phyloP scores from a whole-genome alignment of 2,113 vertebrate genomes.

The Gavia stellata region DNA sequence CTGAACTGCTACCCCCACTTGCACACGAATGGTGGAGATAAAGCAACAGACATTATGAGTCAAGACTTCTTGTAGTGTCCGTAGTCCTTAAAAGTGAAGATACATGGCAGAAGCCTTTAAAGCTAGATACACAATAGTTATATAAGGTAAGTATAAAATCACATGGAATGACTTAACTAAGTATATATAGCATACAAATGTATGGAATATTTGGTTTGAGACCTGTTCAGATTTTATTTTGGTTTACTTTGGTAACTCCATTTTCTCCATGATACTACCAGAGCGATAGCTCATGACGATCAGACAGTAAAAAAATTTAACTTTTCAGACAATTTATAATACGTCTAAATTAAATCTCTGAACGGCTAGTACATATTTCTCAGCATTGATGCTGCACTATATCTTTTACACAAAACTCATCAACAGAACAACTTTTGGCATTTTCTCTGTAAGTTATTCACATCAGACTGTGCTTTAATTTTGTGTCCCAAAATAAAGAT shows the following conservation, averaged over 20 bases:
- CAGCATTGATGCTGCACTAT: not conserved
- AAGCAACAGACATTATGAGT: not conserved
- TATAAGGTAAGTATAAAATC: not conserved
- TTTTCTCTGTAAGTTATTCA: not conserved
- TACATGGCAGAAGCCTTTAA: not conserved
- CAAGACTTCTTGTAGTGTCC: not conserved
- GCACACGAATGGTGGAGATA: not conserved
- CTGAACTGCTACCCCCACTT: not conserved
- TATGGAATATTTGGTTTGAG: not conserved
- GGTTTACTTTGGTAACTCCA: not conserved
- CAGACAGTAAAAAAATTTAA: not conserved
- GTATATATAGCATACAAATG: too few species aligned
- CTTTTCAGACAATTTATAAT: not conserved
- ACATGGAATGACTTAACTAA: not conserved
- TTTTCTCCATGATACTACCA: not conserved
- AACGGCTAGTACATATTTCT: not conserved
- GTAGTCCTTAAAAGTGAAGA: not conserved
- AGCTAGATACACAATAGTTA: not conserved
- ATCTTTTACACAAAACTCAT: not conserved
- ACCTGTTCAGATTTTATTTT: not conserved
- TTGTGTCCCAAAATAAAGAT: not conserved
- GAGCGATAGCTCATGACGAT: not conserved
- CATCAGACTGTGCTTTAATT: not conserved
- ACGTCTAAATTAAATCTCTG: not conserved
- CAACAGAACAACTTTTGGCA: not conserved